Evolutionary conservation across 2,797 vertebrate genomes (phyloP).

Genomic region (Gobio occitaniae): DNA sequence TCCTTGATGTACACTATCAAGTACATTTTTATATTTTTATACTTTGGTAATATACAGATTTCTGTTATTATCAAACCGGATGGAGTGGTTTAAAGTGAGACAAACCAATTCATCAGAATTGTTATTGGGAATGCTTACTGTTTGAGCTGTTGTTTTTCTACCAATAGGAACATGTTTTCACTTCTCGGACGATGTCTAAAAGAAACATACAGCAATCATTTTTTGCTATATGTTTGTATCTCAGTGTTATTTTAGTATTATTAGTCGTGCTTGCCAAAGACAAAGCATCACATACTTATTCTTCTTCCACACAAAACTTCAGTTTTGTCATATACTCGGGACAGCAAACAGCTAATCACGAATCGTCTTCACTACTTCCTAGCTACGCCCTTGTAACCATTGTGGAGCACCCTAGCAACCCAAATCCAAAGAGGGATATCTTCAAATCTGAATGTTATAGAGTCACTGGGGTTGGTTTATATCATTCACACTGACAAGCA

Average conservation of each 20-base stretch:
- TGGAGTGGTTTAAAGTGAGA: background rate
- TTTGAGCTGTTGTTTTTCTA: background rate
- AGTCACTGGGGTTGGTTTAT: too few relatives aligned
- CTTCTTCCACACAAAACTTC: too few relatives aligned
- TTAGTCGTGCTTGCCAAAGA: background rate
- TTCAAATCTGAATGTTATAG: too few relatives aligned
- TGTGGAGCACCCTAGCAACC: too few relatives aligned
- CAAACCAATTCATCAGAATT: background rate
- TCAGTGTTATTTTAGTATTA: background rate
- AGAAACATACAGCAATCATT: background rate
- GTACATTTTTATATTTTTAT: background rate
- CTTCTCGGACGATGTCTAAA: background rate
- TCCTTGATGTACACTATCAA: background rate
- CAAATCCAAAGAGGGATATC: too few relatives aligned
- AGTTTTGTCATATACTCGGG: too few relatives aligned
- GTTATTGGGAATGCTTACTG: background rate
- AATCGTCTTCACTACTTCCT: too few relatives aligned
- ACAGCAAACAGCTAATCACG: too few relatives aligned
- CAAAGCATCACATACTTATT: too few relatives aligned
- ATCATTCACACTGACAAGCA: too few relatives aligned
- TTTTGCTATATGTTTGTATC: background rate
- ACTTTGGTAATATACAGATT: background rate
- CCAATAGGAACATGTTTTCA: background rate
- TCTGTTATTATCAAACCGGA: background rate
- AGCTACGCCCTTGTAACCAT: too few relatives aligned